Percentiles rank a stretch among this genome's conserved stretches.
phyloP scores from a whole-genome alignment of 2,888 invertebrate genomes.

The Acleris holmiana region DNA sequence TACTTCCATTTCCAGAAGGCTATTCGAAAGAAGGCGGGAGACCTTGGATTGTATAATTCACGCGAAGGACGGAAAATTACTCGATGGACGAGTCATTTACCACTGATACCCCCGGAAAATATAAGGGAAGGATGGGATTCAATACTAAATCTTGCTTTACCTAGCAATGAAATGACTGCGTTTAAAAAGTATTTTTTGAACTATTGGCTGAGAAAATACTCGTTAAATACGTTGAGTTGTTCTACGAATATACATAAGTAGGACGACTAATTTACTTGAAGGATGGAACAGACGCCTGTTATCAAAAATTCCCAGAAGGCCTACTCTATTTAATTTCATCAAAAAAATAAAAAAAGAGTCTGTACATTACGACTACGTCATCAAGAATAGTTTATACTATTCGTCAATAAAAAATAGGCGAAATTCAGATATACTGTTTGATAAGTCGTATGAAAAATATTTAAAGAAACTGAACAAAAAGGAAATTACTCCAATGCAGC shows the following conservation, averaged over 20 bases:
- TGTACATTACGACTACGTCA: too few species aligned
- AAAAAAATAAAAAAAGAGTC: too few species aligned
- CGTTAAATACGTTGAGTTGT: neutral
- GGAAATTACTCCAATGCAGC: too few species aligned
- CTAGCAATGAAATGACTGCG: slow-evolving; percentile 3
- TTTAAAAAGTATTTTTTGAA: slow-evolving; percentile 11
- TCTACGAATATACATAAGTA: neutral
- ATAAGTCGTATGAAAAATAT: too few species aligned
- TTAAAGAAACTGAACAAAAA: too few species aligned
- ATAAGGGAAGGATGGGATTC: slow-evolving; percentile 25
- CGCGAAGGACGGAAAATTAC: slow-evolving; percentile 3
- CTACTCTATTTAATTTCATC: too few species aligned
- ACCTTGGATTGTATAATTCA: slow-evolving; percentile 4
- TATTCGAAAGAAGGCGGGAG: neutral
- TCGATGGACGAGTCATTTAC: slow-evolving; percentile 11
- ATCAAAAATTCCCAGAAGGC: too few species aligned
- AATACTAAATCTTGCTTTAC: slow-evolving; percentile 12
- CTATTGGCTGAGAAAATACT: neutral
- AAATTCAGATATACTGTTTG: too few species aligned
- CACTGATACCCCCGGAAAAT: slow-evolving; percentile 23
- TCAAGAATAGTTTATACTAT: too few species aligned
- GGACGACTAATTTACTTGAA: neutral
- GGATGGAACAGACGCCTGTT: too few species aligned
- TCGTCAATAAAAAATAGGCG: too few species aligned
- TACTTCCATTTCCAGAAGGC: slow-evolving; percentile 4